These are phyloP conservation scores for Sander vitreus DNA, from an alignment of 2,113 vertebrate species.

Conservation along the genomic window DNA sequence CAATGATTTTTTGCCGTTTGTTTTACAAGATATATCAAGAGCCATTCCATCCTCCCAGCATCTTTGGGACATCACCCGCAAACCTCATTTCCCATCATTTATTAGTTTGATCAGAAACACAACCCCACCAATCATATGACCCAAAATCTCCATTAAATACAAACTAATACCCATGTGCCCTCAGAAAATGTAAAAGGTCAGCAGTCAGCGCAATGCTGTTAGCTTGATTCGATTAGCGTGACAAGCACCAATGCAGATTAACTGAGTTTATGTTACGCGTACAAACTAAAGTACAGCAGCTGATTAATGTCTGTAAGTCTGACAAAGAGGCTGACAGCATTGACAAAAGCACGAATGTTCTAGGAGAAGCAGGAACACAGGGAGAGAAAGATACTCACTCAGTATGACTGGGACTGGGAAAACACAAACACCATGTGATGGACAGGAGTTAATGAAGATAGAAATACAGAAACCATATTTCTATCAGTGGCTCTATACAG, in stretches of 20 bases:
- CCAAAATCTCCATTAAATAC: neutral
- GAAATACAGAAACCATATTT: neutral
- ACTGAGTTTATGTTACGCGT: slow-evolving; percentile 23
- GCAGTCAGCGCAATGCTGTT: slow-evolving; percentile 21
- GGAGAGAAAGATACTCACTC: slow-evolving; percentile 76
- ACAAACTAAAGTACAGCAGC: slow-evolving; percentile 4
- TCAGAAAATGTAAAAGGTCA: slow-evolving; percentile 3
- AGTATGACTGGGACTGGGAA: slow-evolving; percentile 70
- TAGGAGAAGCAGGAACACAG: slow-evolving; percentile 17
- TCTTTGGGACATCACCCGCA: neutral
- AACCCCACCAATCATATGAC: slow-evolving; percentile 1
- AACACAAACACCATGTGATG: slow-evolving; percentile 68
- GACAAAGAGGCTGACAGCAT: neutral
- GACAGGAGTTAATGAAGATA: slow-evolving; percentile 45
- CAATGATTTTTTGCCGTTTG: neutral
- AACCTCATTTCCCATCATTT: slow-evolving; percentile 9
- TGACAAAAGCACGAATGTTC: slow-evolving; percentile 26
- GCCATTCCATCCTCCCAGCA: neutral
- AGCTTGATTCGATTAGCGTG: slow-evolving; percentile 25
- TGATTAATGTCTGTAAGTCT: slow-evolving; percentile 4
- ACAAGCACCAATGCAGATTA: slow-evolving; percentile 18
- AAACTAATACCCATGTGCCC: slow-evolving; percentile 7
- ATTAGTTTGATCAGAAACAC: slow-evolving; percentile 35
- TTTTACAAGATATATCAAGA: neutral
- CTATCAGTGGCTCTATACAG: neutral